Evolutionary conservation across 2,113 vertebrate species (phyloP).

Genomic region (Neoarius graeffei): DNA sequence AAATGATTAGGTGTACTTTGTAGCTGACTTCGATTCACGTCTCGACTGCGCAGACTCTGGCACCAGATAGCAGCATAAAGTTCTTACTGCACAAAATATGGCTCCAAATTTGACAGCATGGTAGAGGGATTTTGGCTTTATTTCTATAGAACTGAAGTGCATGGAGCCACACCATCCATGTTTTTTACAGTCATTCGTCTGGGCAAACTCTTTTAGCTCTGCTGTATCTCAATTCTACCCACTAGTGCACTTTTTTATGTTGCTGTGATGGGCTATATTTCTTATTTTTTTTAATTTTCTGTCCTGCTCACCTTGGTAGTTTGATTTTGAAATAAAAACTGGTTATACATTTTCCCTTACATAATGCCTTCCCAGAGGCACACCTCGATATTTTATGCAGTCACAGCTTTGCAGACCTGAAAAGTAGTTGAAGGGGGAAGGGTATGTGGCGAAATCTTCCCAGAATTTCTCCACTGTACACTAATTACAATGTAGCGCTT

Average conservation of each 20-base stretch:
- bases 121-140: too few relatives aligned
- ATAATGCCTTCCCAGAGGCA: constrained; percentile 45
- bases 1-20: too few relatives aligned
- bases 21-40: too few relatives aligned
- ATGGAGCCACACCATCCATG: too few relatives aligned
- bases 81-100: too few relatives aligned
- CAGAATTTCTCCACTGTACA: constrained; percentile 43
- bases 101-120: too few relatives aligned
- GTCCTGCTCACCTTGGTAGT: neutral
- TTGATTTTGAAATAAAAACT: neutral
- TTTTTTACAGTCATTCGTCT: too few relatives aligned
- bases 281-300: neutral
- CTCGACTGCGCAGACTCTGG: too few relatives aligned
- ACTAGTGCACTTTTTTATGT: neutral
- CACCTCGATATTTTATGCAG: constrained; percentile 38
- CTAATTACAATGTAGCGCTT: constrained; percentile 65
- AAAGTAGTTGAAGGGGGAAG: neutral
- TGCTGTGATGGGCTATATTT: neutral
- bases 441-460: constrained; percentile 31
- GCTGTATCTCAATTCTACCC: neutral
- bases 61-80: too few relatives aligned
- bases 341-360: constrained; percentile 25
- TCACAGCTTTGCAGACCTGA: constrained; percentile 27
- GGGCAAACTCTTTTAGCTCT: too few relatives aligned
- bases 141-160: too few relatives aligned